Conservation (phyloP, 2,797 vertebrate genomes). For the Propithecus deckenii region DNA sequence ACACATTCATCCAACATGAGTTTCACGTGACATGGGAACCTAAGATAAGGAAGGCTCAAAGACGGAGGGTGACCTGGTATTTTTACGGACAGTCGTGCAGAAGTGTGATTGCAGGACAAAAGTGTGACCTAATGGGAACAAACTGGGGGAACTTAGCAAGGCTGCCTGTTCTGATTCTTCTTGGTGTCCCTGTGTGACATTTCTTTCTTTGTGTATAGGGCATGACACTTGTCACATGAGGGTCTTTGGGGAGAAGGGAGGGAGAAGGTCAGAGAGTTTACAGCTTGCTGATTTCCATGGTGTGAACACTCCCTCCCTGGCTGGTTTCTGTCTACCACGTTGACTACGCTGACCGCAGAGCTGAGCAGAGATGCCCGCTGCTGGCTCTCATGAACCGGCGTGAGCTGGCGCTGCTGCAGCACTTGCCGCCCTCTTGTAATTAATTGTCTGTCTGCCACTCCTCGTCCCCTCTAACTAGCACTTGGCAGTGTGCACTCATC, state of each 20-base stretch:
- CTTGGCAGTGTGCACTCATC: neutral
- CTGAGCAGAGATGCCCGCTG: neutral
- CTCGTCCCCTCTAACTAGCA: neutral
- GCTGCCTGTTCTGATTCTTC: neutral
- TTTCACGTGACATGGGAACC: neutral
- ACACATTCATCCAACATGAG: neutral
- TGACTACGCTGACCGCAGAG: accelerated
- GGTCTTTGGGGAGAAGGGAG: neutral
- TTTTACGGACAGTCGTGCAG: neutral
- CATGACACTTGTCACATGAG: neutral
- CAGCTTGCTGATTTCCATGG: neutral
- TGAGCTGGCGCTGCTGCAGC: neutral
- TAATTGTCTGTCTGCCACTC: neutral
- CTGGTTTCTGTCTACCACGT: neutral
- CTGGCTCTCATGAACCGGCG: accelerated
- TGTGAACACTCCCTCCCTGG: neutral
- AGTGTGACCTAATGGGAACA: neutral
- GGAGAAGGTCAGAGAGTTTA: neutral
- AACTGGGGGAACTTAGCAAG: neutral
- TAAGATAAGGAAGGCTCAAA: neutral
- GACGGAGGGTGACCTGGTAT: accelerated
- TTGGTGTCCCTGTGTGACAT: neutral
- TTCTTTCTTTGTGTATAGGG: neutral
- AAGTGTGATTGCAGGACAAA: neutral
- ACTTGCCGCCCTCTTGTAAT: accelerated